A percentile compares a stretch with the other conserved stretches of the same genome.
Conservation (phyloP, 64 coral and sea anemone species). For the Montipora cactus region DNA sequence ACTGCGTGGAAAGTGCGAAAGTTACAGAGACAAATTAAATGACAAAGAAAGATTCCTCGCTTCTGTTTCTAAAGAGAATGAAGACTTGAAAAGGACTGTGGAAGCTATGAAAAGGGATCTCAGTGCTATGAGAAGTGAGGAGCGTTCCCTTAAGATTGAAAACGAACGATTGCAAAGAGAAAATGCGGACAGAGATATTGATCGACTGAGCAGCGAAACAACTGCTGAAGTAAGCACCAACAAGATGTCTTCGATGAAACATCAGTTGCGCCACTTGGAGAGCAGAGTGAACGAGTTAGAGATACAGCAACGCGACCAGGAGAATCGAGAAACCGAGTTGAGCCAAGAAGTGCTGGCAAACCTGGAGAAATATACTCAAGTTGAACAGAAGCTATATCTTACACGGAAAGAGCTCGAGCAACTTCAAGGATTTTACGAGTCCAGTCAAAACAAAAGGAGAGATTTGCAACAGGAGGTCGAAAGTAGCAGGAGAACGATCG, state of each 20-base stretch:
- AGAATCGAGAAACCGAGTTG: slow-evolving; percentile 68
- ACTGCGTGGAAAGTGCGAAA: slow-evolving; percentile 69
- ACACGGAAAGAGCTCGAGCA: slow-evolving; percentile 81
- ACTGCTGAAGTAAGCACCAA: slow-evolving; percentile 51
- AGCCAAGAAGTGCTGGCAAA: slow-evolving; percentile 72
- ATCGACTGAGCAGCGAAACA: slow-evolving; percentile 72
- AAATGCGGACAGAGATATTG: slow-evolving; percentile 79
- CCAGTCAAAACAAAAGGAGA: slow-evolving; percentile 67
- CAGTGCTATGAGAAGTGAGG: slow-evolving; percentile 60
- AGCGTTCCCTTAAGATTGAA: slow-evolving; percentile 63
- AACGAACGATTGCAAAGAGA: slow-evolving; percentile 87
- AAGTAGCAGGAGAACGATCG: slow-evolving; percentile 37
- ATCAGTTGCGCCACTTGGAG: slow-evolving; percentile 54
- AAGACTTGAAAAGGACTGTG: slow-evolving; percentile 43
- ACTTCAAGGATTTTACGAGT: slow-evolving; percentile 76
- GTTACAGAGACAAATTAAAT: slow-evolving; percentile 77
- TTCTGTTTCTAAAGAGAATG: slow-evolving; percentile 63
- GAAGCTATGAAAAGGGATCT: slow-evolving; percentile 81
- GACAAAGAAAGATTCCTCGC: slow-evolving; percentile 80
- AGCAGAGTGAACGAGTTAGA: slow-evolving; percentile 62
- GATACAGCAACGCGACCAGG: slow-evolving; percentile 55
- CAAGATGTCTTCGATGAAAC: slow-evolving; percentile 54
- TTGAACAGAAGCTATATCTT: slow-evolving; percentile 82
- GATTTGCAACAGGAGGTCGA: slow-evolving; percentile 63
- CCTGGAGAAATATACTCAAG: slow-evolving; percentile 83